phyloP scores from a whole-genome alignment of 2,797 vertebrate species.

The Eulemur mongoz region DNA sequence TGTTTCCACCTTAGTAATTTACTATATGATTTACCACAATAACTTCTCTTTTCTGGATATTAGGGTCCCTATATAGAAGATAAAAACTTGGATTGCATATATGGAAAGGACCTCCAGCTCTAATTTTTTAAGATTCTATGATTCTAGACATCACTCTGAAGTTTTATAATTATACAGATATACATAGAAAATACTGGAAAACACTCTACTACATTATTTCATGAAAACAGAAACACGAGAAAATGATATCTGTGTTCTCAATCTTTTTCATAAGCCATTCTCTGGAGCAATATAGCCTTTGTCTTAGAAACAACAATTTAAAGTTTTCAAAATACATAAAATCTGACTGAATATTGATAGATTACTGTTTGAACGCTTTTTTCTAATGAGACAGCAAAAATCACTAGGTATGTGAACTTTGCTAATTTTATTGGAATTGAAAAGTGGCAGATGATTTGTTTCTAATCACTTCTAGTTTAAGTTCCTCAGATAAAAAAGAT shows the following conservation, averaged over 20 bases:
- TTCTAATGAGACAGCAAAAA: conserved; percentile 19
- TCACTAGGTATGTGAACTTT: conserved; percentile 33
- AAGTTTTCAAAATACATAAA: conserved; percentile 36
- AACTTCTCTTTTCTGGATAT: conserved; percentile 21
- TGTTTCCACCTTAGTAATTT: conserved; percentile 53
- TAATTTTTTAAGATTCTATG: conserved; percentile 8
- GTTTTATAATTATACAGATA: not conserved
- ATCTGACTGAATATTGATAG: not conserved
- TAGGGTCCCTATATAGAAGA: not conserved
- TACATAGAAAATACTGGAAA: not conserved
- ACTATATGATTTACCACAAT: not conserved
- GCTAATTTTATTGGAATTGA: conserved; percentile 41
- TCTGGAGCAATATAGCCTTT: not conserved
- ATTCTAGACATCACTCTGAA: conserved; percentile 27
- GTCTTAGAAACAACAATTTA: conserved; percentile 10
- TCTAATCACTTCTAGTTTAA: conserved; percentile 56
- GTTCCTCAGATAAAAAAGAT: conserved; percentile 38
- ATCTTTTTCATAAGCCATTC: conserved; percentile 9
- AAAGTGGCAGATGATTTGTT: conserved; percentile 28
- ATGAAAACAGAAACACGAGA: not conserved
- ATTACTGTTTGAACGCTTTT: not conserved
- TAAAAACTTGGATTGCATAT: conserved; percentile 9
- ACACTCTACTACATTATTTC: not conserved
- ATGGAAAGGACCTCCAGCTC: not conserved
- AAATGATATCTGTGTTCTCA: not conserved